phyloP scores from a whole-genome alignment of 2,888 invertebrate genomes.

The Tipula confusa region DNA sequence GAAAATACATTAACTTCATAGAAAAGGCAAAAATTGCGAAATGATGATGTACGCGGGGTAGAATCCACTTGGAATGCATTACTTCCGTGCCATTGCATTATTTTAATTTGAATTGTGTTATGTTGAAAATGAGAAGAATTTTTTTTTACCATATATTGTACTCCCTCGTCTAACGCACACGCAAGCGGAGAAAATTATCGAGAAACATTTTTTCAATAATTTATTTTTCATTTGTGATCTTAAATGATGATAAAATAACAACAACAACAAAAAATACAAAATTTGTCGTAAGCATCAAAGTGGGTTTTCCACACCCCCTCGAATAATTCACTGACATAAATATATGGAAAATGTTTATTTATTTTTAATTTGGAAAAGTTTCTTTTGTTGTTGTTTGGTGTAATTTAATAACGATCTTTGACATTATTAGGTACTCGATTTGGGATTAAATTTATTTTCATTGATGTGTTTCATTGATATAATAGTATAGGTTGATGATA shows the following conservation, averaged over 20 bases:
- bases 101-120: slow-evolving; percentile 20
- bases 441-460: neutral
- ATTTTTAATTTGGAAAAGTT: neutral
- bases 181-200: neutral
- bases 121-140: neutral
- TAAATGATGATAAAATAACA: neutral
- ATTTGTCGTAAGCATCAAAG: neutral
- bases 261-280: neutral
- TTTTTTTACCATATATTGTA: too few relatives aligned
- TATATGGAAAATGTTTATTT: neutral
- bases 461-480: neutral
- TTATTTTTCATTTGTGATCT: neutral
- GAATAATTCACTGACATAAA: neutral
- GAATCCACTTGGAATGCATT: neutral
- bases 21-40: neutral
- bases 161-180: neutral
- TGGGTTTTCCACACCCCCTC: neutral
- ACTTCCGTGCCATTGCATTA: slow-evolving; percentile 3
- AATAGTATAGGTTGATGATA: neutral
- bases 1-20: neutral
- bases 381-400: neutral
- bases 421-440: slow-evolving; percentile 12
- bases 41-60: neutral
- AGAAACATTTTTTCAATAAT: neutral
- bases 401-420: slow-evolving; percentile 25